Evolutionary conservation across 1,140 invertebrate genomes (phyloP), one percentile per base, ranked within the genome.

Genomic region (Bicyclus anynana): DNA sequence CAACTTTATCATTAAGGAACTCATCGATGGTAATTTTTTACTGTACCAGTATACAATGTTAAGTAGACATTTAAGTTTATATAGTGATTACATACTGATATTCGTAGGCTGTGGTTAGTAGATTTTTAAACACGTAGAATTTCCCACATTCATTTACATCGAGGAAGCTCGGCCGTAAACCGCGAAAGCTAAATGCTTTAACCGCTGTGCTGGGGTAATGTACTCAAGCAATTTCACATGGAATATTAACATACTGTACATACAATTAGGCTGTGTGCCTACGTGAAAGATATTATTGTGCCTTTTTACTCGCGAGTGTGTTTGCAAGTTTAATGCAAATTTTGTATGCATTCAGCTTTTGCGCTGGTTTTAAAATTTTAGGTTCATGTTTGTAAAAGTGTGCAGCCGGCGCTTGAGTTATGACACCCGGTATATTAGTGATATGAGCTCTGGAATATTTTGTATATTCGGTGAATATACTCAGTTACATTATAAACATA

Each of bases 271-370:
- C 29, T 35, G 27, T 49, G 14, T 49, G 14, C 5, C n/a, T n/a
- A n/a, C n/a, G n/a, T 16, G 7, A 47, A 47, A 47, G 18, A 13
- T 7, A 3, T 14, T 27, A n/a, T 69, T 72, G 7, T 67, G 5
- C 27, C 3, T 26, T 29, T 29, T 29, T 29, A 29, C 27, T 5
- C 27, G 27, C 16, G 20, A 65, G 68, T n/a, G 18, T 63, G 63
- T 20, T 47, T 62, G 23, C 56, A 23, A 23, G 3, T 23, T 2
- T 4, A 23, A 23, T 23, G 7, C 23, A 23, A 29, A 7, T 10
- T 12, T 12, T 33, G 10, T 12, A 33, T 33, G 29, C 29, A 33
- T 33, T 1, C n/a, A n/a, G 7, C 7, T 12, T 4, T 1, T n/a
- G 29, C 3, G 9, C 29, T n/a, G 29, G 29, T 10, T 33, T 23